Percentiles rank a stretch among this genome's conserved stretches.
Evolutionary conservation across 2,113 vertebrate species (phyloP).

Genomic region (Poeciliopsis prolifica): DNA sequence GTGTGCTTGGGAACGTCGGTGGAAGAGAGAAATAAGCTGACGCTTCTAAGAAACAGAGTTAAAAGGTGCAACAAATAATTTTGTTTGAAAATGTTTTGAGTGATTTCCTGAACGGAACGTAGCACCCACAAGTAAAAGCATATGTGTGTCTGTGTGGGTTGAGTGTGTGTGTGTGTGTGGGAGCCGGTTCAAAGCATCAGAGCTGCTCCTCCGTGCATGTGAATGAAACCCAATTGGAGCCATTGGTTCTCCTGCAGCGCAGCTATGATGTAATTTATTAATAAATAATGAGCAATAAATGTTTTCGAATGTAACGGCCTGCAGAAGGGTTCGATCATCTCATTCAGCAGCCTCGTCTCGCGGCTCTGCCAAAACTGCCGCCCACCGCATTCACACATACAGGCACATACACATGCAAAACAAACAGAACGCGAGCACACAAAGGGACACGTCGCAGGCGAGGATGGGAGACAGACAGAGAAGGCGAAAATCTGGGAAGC

Average conservation of each 20-base stretch:
- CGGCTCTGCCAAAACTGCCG: constrained; percentile 63
- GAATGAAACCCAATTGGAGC: constrained; percentile 54
- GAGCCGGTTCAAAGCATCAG: constrained; percentile 43
- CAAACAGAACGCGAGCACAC: constrained; percentile 46
- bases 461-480: constrained; percentile 63
- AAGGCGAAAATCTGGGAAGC: constrained; percentile 64
- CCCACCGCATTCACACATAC: constrained; percentile 61
- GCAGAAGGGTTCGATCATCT: constrained; percentile 64
- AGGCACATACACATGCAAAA: constrained; percentile 36
- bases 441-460: constrained; percentile 55
- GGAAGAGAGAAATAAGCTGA: constrained; percentile 10
- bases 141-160: constrained; percentile 29
- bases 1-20: constrained; percentile 25
- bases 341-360: constrained; percentile 67
- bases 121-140: constrained; percentile 26
- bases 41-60: constrained; percentile 57
- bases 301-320: constrained; percentile 49
- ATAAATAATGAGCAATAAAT: constrained; percentile 71
- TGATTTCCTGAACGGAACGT: constrained; percentile 44
- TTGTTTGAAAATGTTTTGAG: constrained; percentile 48
- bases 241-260: constrained; percentile 36
- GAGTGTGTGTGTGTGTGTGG: constrained; percentile 46
- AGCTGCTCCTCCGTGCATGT: constrained; percentile 29
- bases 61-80: constrained; percentile 70
- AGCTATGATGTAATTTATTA: constrained; percentile 60